Evolutionary conservation across 2,113 vertebrate genomes (phyloP).

Genomic region (Cebus imitator): DNA sequence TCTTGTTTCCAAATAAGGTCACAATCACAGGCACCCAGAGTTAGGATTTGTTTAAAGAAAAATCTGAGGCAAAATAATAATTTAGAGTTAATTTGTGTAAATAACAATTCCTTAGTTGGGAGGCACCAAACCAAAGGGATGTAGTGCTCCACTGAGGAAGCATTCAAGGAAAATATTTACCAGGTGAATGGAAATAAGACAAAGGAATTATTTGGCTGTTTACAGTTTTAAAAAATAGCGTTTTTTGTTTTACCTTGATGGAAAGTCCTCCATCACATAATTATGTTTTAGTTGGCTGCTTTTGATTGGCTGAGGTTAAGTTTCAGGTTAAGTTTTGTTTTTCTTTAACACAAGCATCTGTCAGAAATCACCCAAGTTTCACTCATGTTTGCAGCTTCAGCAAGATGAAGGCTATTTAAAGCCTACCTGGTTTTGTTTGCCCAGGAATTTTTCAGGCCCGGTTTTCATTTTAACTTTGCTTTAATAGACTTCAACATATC

Average conservation of each 20-base stretch:
- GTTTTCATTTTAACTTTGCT: neutral
- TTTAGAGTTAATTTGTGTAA: too few species aligned
- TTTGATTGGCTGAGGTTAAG: neutral
- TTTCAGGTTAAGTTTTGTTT: neutral
- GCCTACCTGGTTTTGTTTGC: neutral
- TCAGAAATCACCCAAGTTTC: neutral
- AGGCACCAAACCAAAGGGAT: neutral
- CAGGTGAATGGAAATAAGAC: neutral
- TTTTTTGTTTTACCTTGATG: neutral
- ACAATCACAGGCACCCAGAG: neutral
- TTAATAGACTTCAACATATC: neutral
- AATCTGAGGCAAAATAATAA: neutral
- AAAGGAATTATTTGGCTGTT: neutral
- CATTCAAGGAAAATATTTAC: neutral
- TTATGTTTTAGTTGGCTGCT: neutral
- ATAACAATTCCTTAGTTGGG: neutral
- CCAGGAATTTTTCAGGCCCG: neutral
- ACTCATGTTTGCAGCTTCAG: neutral
- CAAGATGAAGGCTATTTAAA: neutral
- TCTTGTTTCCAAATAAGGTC: neutral
- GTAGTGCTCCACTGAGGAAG: neutral
- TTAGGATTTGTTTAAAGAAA: neutral
- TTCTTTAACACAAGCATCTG: neutral
- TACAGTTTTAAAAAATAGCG: neutral
- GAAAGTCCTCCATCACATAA: neutral